These are phyloP conservation scores for Spilosoma lubricipeda DNA, from an alignment of 2,888 invertebrate species.

Conservation along the genomic window DNA sequence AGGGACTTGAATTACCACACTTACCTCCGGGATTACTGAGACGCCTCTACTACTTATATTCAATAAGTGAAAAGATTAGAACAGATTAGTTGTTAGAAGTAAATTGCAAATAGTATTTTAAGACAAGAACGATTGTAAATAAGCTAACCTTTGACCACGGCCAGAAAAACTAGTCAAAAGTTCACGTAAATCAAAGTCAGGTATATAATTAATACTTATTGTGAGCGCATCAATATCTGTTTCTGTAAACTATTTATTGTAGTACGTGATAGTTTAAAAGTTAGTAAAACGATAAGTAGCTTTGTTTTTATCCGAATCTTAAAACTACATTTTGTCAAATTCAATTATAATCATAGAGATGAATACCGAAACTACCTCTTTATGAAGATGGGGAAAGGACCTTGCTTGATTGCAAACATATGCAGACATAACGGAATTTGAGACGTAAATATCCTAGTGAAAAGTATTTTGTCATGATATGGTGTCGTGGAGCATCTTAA, in stretches of 20 bases:
- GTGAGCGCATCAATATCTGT: not conserved
- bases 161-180: not conserved
- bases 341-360: not conserved
- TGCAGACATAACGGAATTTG: not conserved
- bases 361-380: not conserved
- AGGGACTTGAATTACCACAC: conserved; percentile 51
- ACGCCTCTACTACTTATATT: conserved; percentile 37
- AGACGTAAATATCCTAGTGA: not conserved
- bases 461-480: not conserved
- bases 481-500: not conserved
- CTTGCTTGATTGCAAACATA: not conserved
- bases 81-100: not conserved
- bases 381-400: not conserved
- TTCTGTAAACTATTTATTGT: no score
- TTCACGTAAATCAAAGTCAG: not conserved
- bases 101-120: not conserved
- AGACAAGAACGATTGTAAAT: not conserved
- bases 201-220: not conserved
- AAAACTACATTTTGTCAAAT: not conserved
- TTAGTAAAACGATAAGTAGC: not conserved
- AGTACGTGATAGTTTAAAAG: not conserved
- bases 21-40: conserved; percentile 51
- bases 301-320: not conserved
- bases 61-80: not conserved
- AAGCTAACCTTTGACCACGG: not conserved